phyloP scores from a whole-genome alignment of 2,113 vertebrate species.

The Protobothrops mucrosquamatus region DNA sequence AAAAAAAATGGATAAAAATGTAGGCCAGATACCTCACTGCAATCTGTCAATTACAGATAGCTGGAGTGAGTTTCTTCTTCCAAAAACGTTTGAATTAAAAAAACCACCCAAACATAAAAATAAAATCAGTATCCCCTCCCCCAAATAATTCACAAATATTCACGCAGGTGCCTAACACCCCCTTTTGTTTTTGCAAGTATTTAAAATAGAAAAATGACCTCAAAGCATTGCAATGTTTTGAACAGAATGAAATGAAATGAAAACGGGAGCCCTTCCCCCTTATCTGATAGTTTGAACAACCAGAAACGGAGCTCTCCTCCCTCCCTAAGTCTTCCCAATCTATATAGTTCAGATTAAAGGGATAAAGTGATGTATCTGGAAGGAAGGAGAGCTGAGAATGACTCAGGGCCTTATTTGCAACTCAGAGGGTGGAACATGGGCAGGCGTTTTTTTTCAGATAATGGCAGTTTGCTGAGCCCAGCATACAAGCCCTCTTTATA shows the following conservation, averaged over 20 bases:
- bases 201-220: conserved; percentile 60
- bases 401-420: background rate
- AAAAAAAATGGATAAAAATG: conserved; percentile 49
- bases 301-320: background rate
- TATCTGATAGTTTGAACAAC: background rate
- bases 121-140: conserved; percentile 10
- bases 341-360: background rate
- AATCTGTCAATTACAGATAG: conserved; percentile 60
- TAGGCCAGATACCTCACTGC: conserved; percentile 59
- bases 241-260: conserved; percentile 40
- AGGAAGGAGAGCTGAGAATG: background rate
- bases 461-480: conserved; percentile 56
- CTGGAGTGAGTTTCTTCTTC: conserved; percentile 50
- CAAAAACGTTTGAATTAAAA: conserved; percentile 64
- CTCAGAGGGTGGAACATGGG: conserved; percentile 39
- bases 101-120: conserved; percentile 55
- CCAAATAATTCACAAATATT: conserved; percentile 63
- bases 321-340: background rate
- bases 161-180: conserved; percentile 49
- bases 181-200: conserved; percentile 24
- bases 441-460: conserved; percentile 13
- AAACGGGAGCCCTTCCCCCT: background rate
- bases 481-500: background rate
- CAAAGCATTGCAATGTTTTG: conserved; percentile 42
- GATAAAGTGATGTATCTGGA: conserved; percentile 7